Evolutionary conservation across 2,888 invertebrate species (phyloP).

Genomic region (Drosophila koepferae): DNA sequence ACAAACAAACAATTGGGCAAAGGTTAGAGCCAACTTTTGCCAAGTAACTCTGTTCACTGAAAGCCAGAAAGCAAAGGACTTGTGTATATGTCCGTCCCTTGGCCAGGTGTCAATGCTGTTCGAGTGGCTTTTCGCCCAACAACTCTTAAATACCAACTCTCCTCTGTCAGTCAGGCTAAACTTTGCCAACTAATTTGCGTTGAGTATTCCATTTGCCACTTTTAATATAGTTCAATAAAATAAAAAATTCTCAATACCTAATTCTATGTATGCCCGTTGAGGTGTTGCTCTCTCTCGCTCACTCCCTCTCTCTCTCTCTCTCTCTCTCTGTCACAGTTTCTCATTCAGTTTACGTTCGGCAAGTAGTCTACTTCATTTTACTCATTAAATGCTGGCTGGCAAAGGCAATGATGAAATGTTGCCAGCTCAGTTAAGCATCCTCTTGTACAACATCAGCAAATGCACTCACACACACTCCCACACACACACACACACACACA

Average conservation of each 20-base stretch:
- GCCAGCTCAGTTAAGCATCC: conserved; percentile 34
- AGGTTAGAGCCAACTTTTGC: conserved; percentile 7
- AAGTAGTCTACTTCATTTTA: conserved; percentile 69
- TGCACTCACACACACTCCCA: conserved; percentile 12
- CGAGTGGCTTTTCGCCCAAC: conserved; percentile 20
- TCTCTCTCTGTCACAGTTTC: no score
- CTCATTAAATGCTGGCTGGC: conserved; percentile 57
- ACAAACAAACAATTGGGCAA: conserved; percentile 23
- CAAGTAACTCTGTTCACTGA: conserved; percentile 29
- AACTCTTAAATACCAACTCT: conserved; percentile 8
- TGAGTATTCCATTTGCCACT: neutral
- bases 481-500: conserved; percentile 13
- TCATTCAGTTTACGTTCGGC: conserved; percentile 28
- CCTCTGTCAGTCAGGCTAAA: neutral
- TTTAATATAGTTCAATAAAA: neutral
- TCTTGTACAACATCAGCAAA: neutral
- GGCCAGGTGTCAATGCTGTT: conserved; percentile 37
- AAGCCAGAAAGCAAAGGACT: conserved; percentile 30
- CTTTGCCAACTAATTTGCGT: neutral
- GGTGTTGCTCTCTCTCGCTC: no score
- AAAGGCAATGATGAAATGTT: conserved; percentile 59
- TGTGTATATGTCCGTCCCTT: conserved; percentile 20
- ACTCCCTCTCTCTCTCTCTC: no score
- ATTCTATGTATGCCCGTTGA: neutral
- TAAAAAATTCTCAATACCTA: neutral